Evolutionary conservation across 2,797 vertebrate species (phyloP).

Genomic region (Propithecus deckenii): DNA sequence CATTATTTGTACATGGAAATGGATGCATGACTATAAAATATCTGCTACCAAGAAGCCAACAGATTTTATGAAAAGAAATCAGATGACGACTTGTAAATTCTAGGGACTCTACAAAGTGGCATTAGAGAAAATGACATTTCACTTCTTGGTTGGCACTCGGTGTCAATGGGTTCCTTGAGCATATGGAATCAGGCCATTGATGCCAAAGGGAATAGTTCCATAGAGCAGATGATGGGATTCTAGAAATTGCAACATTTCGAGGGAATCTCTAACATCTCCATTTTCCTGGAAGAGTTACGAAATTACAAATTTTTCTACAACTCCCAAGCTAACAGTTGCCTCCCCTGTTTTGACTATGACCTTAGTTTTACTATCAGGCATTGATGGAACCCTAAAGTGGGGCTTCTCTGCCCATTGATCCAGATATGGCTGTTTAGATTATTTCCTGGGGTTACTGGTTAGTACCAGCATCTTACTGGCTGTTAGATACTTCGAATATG

Average conservation of each 20-base stretch:
- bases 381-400: neutral
- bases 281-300: neutral
- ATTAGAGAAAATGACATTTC: neutral
- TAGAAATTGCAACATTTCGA: slow-evolving; percentile 1
- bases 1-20: neutral
- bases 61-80: neutral
- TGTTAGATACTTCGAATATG: neutral
- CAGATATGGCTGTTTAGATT: neutral
- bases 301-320: neutral
- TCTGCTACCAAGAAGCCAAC: neutral
- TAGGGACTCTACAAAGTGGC: neutral
- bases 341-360: neutral
- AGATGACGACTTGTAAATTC: neutral
- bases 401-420: neutral
- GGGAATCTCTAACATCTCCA: neutral
- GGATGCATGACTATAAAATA: neutral
- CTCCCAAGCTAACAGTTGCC: neutral
- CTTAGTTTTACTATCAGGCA: neutral
- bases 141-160: neutral
- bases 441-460: neutral
- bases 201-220: neutral
- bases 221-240: neutral
- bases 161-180: neutral
- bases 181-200: neutral
- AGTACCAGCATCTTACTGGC: neutral